Evolutionary conservation across 2,113 vertebrate species (phyloP).

Genomic region (Glaucidium brasilianum): DNA sequence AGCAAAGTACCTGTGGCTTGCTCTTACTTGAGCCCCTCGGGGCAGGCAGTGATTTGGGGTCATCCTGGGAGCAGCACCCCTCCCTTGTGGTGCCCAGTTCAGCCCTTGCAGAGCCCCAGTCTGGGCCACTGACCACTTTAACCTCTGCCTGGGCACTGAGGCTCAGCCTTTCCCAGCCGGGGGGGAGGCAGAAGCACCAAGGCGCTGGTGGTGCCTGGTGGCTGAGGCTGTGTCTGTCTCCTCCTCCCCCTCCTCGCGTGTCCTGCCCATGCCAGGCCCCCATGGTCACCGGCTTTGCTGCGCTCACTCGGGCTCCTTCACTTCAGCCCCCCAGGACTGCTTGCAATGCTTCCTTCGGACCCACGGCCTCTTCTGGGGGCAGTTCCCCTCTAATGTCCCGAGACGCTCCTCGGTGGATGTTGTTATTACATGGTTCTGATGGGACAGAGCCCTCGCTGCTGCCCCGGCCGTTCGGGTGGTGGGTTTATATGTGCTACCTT

Average conservation of each 20-base stretch:
- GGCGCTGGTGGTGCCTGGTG: rapidly evolving
- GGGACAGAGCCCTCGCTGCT: not conserved
- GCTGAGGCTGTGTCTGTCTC: not conserved
- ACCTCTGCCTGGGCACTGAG: not conserved
- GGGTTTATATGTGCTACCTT: not conserved
- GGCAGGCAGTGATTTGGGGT: not conserved
- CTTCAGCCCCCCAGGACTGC: not conserved
- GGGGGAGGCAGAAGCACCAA: not conserved
- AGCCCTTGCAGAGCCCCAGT: not conserved
- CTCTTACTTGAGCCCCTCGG: not conserved
- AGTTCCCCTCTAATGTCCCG: not conserved
- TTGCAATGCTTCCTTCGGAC: not conserved
- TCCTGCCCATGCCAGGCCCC: not conserved
- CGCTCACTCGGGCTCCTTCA: not conserved
- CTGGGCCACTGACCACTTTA: not conserved
- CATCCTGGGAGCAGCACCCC: not conserved
- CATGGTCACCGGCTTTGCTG: not conserved
- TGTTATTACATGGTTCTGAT: rapidly evolving
- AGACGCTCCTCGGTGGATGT: not conserved
- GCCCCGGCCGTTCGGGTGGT: not conserved
- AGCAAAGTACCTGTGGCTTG: not conserved
- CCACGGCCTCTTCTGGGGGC: not conserved
- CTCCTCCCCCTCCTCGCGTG: not conserved
- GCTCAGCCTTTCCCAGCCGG: not conserved
- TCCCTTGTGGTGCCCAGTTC: rapidly evolving